These are phyloP conservation scores for Ecliptopera silaceata DNA, from an alignment of 2,888 invertebrate species.

Conservation along the genomic window DNA sequence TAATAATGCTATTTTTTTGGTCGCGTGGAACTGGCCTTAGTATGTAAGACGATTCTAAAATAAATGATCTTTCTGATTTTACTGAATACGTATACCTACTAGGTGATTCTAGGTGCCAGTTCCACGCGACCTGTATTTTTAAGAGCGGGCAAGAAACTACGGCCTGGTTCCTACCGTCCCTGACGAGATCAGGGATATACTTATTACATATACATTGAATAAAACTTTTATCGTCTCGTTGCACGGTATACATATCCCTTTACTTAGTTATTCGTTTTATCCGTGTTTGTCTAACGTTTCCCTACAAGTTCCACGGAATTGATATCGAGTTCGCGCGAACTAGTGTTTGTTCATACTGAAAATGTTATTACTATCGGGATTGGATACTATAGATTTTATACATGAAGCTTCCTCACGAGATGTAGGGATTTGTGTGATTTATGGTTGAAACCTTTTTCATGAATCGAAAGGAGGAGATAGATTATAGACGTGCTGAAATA, in stretches of 20 bases:
- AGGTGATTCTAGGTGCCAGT: too few relatives aligned
- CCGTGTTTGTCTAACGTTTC: conserved; percentile 56
- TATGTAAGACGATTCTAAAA: too few relatives aligned
- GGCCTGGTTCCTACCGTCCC: too few relatives aligned
- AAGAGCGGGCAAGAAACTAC: too few relatives aligned
- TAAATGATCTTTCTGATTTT: too few relatives aligned
- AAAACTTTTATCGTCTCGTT: not conserved
- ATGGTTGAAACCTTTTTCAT: not conserved
- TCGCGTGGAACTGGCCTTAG: too few relatives aligned
- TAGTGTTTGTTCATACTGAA: conserved; percentile 59
- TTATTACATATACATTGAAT: too few relatives aligned
- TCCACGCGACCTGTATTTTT: too few relatives aligned
- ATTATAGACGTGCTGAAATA: not conserved
- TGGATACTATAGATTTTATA: conserved; percentile 26
- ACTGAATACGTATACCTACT: too few relatives aligned
- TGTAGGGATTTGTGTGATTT: conserved; percentile 19
- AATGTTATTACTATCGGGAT: conserved; percentile 55
- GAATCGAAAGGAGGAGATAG: not conserved
- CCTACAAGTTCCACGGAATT: conserved; percentile 72
- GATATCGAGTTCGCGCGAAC: conserved; percentile 63
- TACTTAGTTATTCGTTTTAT: conserved; percentile 24
- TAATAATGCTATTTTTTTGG: too few relatives aligned
- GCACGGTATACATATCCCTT: not conserved
- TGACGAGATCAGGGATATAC: too few relatives aligned
- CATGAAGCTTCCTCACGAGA: conserved; percentile 24